A percentile compares a stretch with the other conserved stretches of the same genome.
Conservation (phyloP, 2,888 invertebrate species). For the Dynastes hyllus region DNA sequence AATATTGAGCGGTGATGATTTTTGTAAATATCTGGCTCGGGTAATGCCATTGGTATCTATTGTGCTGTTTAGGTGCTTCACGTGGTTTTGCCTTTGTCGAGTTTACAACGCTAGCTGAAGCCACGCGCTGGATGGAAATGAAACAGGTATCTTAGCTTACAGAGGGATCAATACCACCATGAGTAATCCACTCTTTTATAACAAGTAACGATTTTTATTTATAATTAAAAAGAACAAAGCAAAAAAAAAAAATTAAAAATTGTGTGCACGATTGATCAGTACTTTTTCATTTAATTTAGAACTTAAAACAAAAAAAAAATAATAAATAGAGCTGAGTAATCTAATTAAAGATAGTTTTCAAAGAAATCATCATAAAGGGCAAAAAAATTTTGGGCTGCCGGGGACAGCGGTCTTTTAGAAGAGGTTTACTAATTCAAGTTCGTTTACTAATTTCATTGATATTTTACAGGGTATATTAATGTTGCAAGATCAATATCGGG, state of each 20-base stretch:
- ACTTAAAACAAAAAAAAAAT: conserved; percentile 15
- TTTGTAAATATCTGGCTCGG: conserved; percentile 62
- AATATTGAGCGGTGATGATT: conserved; percentile 45
- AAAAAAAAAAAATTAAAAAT: conserved; percentile 46
- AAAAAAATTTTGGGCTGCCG: conserved; percentile 58
- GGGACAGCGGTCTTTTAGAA: conserved; percentile 70
- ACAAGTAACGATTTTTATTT: conserved; percentile 58
- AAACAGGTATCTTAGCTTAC: conserved; percentile 81
- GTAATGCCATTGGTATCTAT: conserved; percentile 71
- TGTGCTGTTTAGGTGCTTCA: conserved; percentile 89
- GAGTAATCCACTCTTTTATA: conserved; percentile 52
- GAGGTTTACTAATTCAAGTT: conserved; percentile 60
- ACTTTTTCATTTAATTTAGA: conserved; percentile 40
- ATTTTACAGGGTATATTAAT: conserved; percentile 81
- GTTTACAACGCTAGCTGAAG: conserved; percentile 91
- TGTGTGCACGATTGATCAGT: conserved; percentile 52
- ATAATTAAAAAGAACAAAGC: conserved; percentile 47
- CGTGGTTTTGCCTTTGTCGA: conserved; percentile 94
- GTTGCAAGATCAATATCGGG: conserved; percentile 82
- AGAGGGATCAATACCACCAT: conserved; percentile 56
- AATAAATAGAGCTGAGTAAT: not conserved
- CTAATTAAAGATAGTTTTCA: conserved; percentile 25
- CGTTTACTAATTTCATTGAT: conserved; percentile 62
- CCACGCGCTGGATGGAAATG: conserved; percentile 92
- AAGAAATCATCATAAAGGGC: conserved; percentile 38